phyloP scores from a whole-genome alignment of 2,888 invertebrate genomes.

The Napeogenes inachia region DNA sequence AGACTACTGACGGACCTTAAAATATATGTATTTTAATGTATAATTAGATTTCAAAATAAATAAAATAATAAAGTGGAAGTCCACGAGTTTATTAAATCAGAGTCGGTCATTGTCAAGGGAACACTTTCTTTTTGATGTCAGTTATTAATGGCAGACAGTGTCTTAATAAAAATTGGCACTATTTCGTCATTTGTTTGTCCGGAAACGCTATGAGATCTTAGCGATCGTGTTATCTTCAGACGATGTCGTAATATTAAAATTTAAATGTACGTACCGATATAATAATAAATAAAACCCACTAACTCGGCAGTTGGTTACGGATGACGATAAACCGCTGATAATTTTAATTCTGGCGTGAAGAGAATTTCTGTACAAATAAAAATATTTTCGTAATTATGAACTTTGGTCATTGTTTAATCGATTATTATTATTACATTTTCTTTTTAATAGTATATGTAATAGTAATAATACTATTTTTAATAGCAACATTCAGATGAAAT shows the following conservation, averaged over 20 bases:
- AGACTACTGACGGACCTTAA: neutral
- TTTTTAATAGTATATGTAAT: too few relatives aligned
- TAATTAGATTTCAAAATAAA: slow-evolving; percentile 22
- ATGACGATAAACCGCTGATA: too few relatives aligned
- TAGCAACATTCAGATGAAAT: too few relatives aligned
- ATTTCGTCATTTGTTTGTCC: slow-evolving; percentile 16
- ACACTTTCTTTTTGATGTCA: slow-evolving; percentile 22
- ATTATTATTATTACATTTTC: too few relatives aligned
- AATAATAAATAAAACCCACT: too few relatives aligned
- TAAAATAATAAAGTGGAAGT: slow-evolving; percentile 23
- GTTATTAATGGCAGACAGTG: slow-evolving; percentile 14
- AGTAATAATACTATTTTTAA: too few relatives aligned
- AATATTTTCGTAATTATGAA: too few relatives aligned
- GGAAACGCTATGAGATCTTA: slow-evolving; percentile 18
- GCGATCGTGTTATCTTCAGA: slow-evolving; percentile 13
- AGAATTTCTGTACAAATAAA: too few relatives aligned
- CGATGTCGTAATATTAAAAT: slow-evolving; percentile 19
- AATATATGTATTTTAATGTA: slow-evolving; percentile 14
- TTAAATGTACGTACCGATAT: slow-evolving; percentile 8
- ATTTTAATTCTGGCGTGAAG: too few relatives aligned
- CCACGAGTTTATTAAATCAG: slow-evolving; percentile 29
- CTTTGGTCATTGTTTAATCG: too few relatives aligned
- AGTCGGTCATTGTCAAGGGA: slow-evolving; percentile 35
- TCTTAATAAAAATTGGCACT: slow-evolving; percentile 24
- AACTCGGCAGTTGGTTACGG: too few relatives aligned